phyloP scores from a whole-genome alignment of 23 tunicate species.

The Ciona savignyi region DNA sequence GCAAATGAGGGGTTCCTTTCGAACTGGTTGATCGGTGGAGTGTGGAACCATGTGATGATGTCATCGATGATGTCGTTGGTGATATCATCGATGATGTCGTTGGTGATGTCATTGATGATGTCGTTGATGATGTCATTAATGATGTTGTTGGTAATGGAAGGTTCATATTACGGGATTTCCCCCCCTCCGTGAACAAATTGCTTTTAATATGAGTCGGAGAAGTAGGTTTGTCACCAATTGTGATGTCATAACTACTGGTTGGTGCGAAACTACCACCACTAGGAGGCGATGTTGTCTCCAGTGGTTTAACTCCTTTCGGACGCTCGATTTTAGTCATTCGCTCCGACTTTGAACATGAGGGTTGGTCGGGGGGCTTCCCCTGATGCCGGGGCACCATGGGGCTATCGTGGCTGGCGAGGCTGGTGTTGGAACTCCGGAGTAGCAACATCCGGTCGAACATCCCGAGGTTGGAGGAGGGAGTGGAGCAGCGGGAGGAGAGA shows the following conservation, averaged over 20 bases:
- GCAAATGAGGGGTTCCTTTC: not conserved
- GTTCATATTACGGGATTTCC: not conserved
- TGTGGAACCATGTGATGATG: not conserved
- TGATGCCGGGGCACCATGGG: not conserved
- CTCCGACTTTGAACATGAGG: not conserved
- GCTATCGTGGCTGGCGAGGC: slow-evolving; percentile 42
- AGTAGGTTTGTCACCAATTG: not conserved
- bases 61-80: not conserved
- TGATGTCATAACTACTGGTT: not conserved
- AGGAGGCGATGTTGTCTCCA: slow-evolving; percentile 10
- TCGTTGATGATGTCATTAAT: not conserved
- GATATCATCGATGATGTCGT: not conserved
- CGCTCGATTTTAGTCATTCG: not conserved
- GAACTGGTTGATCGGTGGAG: not conserved
- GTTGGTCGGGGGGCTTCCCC: not conserved
- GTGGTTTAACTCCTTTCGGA: not conserved
- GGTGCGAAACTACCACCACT: slow-evolving; percentile 6
- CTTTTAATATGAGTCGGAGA: too few relatives aligned
- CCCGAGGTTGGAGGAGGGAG: slow-evolving; percentile 2
- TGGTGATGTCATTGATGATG: not conserved
- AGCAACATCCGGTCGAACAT: slow-evolving; percentile 34
- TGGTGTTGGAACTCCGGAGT: slow-evolving; percentile 55
- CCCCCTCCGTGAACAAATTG: not conserved
- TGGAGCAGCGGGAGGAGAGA: slow-evolving; percentile 12
- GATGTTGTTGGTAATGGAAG: not conserved